phyloP scores from a whole-genome alignment of 2,113 vertebrate species.

The Sitta europaea region DNA sequence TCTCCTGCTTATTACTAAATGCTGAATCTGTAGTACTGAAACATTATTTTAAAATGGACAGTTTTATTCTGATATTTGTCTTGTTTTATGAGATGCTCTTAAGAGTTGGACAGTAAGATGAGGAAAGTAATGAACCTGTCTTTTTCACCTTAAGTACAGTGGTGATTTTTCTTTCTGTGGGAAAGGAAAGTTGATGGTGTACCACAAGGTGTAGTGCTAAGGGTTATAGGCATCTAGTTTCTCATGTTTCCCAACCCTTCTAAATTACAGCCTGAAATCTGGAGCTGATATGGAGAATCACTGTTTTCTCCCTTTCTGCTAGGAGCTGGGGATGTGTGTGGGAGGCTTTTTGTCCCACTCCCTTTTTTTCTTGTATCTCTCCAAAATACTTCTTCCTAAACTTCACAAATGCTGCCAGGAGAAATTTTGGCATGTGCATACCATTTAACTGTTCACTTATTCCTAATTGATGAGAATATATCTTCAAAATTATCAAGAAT shows the following conservation, averaged over 20 bases:
- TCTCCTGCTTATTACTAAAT: neutral
- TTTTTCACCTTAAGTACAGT: neutral
- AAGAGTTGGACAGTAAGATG: neutral
- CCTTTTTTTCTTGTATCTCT: neutral
- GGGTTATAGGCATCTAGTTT: neutral
- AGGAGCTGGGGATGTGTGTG: neutral
- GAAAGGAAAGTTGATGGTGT: neutral
- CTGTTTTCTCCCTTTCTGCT: neutral
- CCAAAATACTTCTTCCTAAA: slow-evolving; percentile 13
- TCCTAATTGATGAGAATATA: neutral
- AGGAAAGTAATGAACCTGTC: neutral
- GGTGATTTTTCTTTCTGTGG: neutral
- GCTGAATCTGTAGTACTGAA: neutral
- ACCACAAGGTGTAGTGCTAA: neutral
- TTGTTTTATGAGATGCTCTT: neutral
- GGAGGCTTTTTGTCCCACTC: neutral
- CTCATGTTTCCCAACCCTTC: neutral
- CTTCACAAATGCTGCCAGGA: slow-evolving; percentile 14
- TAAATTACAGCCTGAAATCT: neutral
- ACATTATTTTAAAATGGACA: neutral
- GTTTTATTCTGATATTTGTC: neutral
- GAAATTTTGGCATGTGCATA: neutral
- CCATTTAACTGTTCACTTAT: neutral
- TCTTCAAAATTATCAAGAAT: neutral
- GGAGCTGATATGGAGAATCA: neutral